These are phyloP conservation scores for Bambusicola thoracicus DNA, from an alignment of 2,113 vertebrate species.

Conservation along the genomic window DNA sequence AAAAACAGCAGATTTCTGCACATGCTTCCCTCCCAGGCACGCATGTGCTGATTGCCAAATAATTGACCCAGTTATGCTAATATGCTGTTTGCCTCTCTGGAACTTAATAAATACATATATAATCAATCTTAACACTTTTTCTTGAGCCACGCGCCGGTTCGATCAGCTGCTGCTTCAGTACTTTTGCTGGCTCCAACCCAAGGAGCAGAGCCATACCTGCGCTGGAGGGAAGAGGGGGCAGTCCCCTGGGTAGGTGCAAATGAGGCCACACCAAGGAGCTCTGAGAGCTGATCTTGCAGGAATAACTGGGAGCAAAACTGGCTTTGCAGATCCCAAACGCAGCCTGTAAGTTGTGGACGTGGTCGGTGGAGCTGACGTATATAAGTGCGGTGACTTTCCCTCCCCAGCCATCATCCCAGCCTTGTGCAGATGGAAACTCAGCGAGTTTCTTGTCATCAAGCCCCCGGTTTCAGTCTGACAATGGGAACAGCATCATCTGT, in stretches of 20 bases:
- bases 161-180: neutral
- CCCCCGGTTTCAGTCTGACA: conserved; percentile 54
- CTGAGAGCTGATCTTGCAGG: neutral
- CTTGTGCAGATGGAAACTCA: conserved; percentile 24
- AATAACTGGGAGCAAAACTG: neutral
- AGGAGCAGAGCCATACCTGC: neutral
- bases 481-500: conserved; percentile 58
- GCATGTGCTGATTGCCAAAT: conserved; percentile 32
- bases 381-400: neutral
- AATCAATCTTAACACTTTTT: neutral
- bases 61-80: conserved; percentile 60
- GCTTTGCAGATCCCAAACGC: neutral
- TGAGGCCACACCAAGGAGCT: neutral
- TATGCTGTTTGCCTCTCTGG: neutral
- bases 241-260: neutral
- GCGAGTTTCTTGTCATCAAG: conserved; percentile 38
- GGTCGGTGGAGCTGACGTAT: neutral
- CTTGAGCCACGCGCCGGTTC: neutral
- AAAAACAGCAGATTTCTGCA: neutral
- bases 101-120: neutral
- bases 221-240: neutral
- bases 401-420: neutral
- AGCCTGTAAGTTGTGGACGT: neutral
- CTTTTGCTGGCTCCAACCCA: neutral
- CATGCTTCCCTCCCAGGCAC: conserved; percentile 22